phyloP scores from a whole-genome alignment of 1,140 invertebrate species.

The Neodiprion lecontei region DNA sequence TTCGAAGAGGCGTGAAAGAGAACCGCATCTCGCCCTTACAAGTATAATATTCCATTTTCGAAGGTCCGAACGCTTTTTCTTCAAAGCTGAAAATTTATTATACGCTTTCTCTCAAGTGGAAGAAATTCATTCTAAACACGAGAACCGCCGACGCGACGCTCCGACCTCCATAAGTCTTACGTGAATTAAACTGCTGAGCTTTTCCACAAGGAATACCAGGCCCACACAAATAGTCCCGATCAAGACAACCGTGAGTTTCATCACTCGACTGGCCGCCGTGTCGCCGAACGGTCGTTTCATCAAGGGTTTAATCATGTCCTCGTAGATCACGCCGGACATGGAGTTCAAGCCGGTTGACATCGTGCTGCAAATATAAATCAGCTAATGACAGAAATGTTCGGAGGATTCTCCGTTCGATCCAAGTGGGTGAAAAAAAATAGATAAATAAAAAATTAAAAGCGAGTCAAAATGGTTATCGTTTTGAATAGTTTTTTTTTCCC shows the following conservation, averaged over 20 bases:
- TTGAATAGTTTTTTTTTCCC: too few relatives aligned
- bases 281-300: constrained; percentile 69
- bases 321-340: constrained; percentile 81
- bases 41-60: too few relatives aligned
- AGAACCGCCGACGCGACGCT: too few relatives aligned
- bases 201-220: constrained; percentile 74
- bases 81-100: too few relatives aligned
- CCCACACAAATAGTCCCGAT: constrained; percentile 69
- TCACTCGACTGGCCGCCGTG: constrained; percentile 68
- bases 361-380: constrained; percentile 64
- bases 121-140: too few relatives aligned
- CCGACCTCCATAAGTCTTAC: constrained; percentile 33
- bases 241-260: constrained; percentile 73
- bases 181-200: constrained; percentile 73
- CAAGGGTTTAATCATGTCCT: constrained; percentile 77
- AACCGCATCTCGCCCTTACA: too few relatives aligned
- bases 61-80: too few relatives aligned
- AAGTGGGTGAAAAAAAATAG: background rate
- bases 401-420: background rate
- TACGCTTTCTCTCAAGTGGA: too few relatives aligned
- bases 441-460: background rate
- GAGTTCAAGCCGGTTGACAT: constrained; percentile 83
- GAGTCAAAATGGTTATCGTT: too few relatives aligned
- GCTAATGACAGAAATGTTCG: background rate
- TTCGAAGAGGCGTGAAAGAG: too few relatives aligned